phyloP scores from a whole-genome alignment of 1,140 invertebrate genomes.

The Meloidogyne hapla region DNA sequence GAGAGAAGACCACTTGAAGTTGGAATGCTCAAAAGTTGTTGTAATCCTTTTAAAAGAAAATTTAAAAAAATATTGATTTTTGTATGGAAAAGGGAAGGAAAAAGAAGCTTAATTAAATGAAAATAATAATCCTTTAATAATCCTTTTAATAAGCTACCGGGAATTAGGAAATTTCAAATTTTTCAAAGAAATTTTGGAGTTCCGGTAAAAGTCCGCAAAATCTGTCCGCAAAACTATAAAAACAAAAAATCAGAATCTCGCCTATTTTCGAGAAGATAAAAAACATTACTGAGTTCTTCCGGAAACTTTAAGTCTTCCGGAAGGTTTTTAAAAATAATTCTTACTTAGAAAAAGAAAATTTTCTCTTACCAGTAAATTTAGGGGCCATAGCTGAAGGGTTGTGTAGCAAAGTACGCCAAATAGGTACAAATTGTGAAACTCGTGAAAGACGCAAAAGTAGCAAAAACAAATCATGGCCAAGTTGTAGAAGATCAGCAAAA shows the following conservation, averaged over 20 bases:
- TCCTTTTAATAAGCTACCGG: too few relatives aligned
- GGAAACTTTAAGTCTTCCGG: not conserved
- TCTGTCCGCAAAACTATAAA: too few relatives aligned
- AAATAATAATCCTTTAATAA: too few relatives aligned
- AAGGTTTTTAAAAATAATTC: constrained; percentile 5
- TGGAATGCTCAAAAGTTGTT: not conserved
- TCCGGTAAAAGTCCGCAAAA: too few relatives aligned
- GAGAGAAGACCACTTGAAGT: not conserved
- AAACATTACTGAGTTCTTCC: too few relatives aligned
- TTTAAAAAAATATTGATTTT: too few relatives aligned
- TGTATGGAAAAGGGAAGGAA: not conserved
- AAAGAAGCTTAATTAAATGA: too few relatives aligned
- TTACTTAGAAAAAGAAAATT: not conserved
- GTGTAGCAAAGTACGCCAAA: constrained; percentile 37
- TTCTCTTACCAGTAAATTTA: constrained; percentile 38
- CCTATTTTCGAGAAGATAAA: too few relatives aligned
- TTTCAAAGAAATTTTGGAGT: too few relatives aligned
- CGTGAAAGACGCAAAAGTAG: constrained; percentile 38
- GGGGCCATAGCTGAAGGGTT: constrained; percentile 27
- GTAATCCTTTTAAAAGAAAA: not conserved
- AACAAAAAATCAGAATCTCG: too few relatives aligned
- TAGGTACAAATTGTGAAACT: constrained; percentile 30
- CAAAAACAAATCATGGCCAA: constrained; percentile 35
- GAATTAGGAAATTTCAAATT: too few relatives aligned
- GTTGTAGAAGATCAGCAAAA: constrained; percentile 27